phyloP scores from a whole-genome alignment of 2,797 vertebrate genomes.

The Arremon aurantiirostris region DNA sequence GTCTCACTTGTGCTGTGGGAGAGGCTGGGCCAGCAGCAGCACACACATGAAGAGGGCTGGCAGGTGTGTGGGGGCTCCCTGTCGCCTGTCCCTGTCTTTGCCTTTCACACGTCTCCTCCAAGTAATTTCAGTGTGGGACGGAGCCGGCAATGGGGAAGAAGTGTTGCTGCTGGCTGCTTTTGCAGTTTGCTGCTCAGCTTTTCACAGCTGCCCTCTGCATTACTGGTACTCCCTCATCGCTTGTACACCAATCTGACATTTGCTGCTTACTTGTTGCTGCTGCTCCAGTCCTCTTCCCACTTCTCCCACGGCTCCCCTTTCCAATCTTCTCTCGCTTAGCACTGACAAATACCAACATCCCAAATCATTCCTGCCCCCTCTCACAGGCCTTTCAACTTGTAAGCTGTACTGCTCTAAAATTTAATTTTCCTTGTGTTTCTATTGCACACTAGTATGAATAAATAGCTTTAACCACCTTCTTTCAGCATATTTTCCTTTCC shows the following conservation, averaged over 20 bases:
- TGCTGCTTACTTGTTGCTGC: neutral
- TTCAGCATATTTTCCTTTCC: neutral
- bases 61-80: accelerated
- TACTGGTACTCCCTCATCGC: neutral
- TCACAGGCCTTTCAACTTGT: neutral
- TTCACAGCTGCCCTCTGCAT: neutral
- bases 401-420: neutral
- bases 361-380: neutral
- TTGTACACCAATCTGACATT: neutral
- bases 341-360: neutral
- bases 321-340: neutral
- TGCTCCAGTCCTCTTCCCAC: neutral
- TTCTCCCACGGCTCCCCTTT: neutral
- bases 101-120: neutral
- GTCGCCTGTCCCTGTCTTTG: neutral
- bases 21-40: neutral
- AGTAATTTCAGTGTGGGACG: neutral
- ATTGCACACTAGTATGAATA: neutral
- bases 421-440: neutral
- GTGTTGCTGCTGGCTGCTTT: neutral
- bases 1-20: neutral
- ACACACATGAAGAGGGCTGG: neutral
- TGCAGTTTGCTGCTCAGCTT: neutral
- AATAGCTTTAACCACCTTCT: neutral
- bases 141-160: neutral